A percentile compares a stretch with the other conserved stretches of the same genome.
These are phyloP conservation scores for Oeneis ivallda DNA, from an alignment of 2,888 invertebrate genomes.

Conservation along the genomic window DNA sequence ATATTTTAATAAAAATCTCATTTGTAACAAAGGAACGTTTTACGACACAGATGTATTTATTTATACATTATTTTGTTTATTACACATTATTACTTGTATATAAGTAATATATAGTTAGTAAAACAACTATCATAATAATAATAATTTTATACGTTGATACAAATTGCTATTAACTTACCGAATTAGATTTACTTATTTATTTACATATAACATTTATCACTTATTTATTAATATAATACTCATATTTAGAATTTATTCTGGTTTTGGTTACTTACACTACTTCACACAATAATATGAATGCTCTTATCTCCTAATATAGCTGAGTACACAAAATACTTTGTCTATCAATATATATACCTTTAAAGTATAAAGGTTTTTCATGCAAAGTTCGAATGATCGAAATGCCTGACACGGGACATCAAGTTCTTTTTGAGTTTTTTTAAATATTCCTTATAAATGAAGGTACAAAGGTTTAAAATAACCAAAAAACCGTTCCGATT, in stretches of 20 bases:
- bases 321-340: slow-evolving; percentile 14
- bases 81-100: slow-evolving; percentile 48
- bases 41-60: slow-evolving; percentile 68
- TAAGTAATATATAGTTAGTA: slow-evolving; percentile 47
- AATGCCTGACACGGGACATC: too few relatives aligned
- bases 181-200: slow-evolving; percentile 55
- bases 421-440: too few relatives aligned
- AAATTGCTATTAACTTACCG: slow-evolving; percentile 61
- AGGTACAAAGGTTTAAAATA: too few relatives aligned
- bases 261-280: slow-evolving; percentile 48
- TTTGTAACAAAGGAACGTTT: slow-evolving; percentile 72
- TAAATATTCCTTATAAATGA: too few relatives aligned
- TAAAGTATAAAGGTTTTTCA: too few relatives aligned
- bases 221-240: slow-evolving; percentile 42
- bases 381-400: too few relatives aligned
- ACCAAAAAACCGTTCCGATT: too few relatives aligned
- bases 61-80: slow-evolving; percentile 51
- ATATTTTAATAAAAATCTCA: slow-evolving; percentile 69
- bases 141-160: slow-evolving; percentile 55
- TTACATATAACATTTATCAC: slow-evolving; percentile 67
- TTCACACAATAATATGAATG: slow-evolving; percentile 51
- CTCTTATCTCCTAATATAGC: slow-evolving; percentile 3
- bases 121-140: slow-evolving; percentile 8
- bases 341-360: background rate
- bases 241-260: slow-evolving; percentile 70